These are phyloP conservation scores for Sebastiscus albofasciatus DNA, from an alignment of 2,797 vertebrate species.

Conservation along the genomic window DNA sequence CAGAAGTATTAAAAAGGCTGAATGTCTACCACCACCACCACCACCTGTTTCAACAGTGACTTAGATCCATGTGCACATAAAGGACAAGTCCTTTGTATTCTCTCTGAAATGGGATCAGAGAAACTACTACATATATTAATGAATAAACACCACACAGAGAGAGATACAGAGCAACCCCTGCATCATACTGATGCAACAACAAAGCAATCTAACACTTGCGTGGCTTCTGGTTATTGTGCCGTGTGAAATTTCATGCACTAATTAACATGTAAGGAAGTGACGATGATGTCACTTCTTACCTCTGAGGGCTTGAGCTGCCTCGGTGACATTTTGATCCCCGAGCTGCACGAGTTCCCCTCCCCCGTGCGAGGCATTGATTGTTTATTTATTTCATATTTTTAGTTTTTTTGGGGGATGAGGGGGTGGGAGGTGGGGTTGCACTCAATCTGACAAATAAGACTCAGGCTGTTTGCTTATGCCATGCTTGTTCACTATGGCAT, in stretches of 20 bases:
- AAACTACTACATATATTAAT: conserved; percentile 82
- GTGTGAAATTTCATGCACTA: conserved; percentile 68
- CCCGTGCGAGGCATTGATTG: conserved; percentile 18
- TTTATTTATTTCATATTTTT: conserved; percentile 42
- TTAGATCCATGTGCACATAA: conserved; percentile 49
- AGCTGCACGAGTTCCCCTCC: conserved; percentile 28
- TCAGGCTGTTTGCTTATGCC: conserved; percentile 24
- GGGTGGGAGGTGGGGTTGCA: not conserved
- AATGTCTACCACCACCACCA: not conserved
- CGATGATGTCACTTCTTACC: conserved; percentile 50
- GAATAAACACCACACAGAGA: conserved; percentile 76
- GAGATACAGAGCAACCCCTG: conserved; percentile 60
- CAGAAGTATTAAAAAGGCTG: not conserved
- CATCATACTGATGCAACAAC: conserved; percentile 86
- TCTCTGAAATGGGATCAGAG: conserved; percentile 86
- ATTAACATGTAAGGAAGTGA: conserved; percentile 78
- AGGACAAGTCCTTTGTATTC: conserved; percentile 79
- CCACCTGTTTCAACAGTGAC: conserved; percentile 50
- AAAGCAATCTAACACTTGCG: conserved; percentile 78
- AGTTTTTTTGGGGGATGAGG: not conserved
- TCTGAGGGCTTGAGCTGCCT: conserved; percentile 45
- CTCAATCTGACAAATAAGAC: conserved; percentile 33
- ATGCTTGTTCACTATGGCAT: not conserved
- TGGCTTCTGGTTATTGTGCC: conserved; percentile 68
- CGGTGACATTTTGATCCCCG: conserved; percentile 41